Conservation (phyloP, 2,113 vertebrate species). For the Dolichallabes microphthalmus region DNA sequence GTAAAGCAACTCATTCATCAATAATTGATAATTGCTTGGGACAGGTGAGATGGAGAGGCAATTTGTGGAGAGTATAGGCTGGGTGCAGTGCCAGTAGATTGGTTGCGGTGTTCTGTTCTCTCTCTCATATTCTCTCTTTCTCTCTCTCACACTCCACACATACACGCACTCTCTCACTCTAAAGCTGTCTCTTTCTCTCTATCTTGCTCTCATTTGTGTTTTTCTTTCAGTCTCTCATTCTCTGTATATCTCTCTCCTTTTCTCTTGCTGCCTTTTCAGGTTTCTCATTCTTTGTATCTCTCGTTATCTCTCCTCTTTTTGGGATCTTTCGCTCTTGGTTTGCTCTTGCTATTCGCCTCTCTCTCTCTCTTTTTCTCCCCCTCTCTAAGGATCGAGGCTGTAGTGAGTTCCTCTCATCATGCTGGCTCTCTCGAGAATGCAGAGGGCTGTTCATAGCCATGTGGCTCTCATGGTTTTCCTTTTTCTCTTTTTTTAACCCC, state of each 20-base stretch:
- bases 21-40: constrained; percentile 77
- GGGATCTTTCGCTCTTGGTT: not conserved
- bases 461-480: not conserved
- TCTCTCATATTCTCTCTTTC: not conserved
- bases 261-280: not conserved
- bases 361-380: not conserved
- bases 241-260: not conserved
- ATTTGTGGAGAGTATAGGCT: constrained; percentile 69
- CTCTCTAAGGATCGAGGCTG: not conserved
- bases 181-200: not conserved
- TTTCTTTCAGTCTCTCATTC: not conserved
- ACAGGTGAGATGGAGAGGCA: constrained; percentile 76
- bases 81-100: constrained; percentile 65
- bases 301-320: not conserved
- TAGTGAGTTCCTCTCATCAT: not conserved
- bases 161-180: not conserved
- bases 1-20: constrained; percentile 76
- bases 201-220: not conserved
- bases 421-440: constrained; percentile 18
- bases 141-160: not conserved
- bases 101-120: constrained; percentile 43
- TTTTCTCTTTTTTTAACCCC: not conserved
- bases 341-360: not conserved
- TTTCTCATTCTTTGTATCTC: not conserved
- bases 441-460: constrained; percentile 20